phyloP scores from a whole-genome alignment of 2,888 invertebrate species.

The Muscina levida region DNA sequence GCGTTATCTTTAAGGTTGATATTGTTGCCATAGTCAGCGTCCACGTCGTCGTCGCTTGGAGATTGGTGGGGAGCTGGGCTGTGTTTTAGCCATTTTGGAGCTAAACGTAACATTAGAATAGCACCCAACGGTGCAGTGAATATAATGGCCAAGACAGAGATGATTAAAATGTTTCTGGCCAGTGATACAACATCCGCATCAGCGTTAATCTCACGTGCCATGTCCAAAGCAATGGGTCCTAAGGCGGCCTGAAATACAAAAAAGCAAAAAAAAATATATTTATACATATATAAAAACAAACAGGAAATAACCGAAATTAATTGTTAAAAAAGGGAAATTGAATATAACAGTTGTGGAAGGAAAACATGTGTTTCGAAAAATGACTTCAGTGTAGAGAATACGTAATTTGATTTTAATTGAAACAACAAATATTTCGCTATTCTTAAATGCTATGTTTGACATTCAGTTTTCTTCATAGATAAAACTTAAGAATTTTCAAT shows the following conservation, averaged over 20 bases:
- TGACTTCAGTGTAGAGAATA: no score
- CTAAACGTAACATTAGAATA: constrained; percentile 79
- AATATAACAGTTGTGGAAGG: no score
- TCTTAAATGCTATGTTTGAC: no score
- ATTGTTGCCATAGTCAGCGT: constrained; percentile 15
- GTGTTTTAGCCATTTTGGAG: constrained; percentile 77
- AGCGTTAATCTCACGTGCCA: constrained; percentile 79
- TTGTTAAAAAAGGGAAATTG: no score
- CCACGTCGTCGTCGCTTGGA: background rate
- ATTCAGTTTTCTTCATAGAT: no score
- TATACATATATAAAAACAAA: no score
- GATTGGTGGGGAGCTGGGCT: constrained; percentile 52
- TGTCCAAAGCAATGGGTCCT: constrained; percentile 84
- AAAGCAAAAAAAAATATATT: no score
- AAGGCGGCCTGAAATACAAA: constrained; percentile 82
- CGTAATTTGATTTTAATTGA: no score
- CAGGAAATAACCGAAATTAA: constrained; percentile 24
- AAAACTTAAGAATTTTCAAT: no score
- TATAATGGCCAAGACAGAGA: constrained; percentile 82
- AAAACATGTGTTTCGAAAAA: no score
- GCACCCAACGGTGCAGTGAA: constrained; percentile 82
- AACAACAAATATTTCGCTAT: no score
- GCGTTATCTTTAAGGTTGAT: constrained; percentile 43
- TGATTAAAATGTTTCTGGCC: constrained; percentile 81
- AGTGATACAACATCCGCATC: constrained; percentile 73